Evolutionary conservation across 2,888 invertebrate genomes (phyloP).

Genomic region (Nineta flava): DNA sequence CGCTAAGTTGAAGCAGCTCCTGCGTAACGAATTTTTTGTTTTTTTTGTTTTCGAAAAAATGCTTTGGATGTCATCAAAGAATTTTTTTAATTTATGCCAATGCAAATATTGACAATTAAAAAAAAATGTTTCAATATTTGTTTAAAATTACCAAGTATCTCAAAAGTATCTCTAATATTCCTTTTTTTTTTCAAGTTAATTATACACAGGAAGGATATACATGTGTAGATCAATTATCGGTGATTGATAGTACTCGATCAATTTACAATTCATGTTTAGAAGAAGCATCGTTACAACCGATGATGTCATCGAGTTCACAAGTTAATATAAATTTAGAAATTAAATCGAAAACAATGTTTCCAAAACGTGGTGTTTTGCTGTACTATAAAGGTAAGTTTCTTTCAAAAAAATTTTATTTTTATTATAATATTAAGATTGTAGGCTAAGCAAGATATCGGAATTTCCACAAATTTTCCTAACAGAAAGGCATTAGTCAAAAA

Average conservation of each 20-base stretch:
- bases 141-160: background rate
- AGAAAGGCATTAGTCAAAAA: too few relatives aligned
- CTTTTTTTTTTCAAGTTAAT: background rate
- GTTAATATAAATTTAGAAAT: conserved; percentile 30
- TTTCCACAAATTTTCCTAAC: too few relatives aligned
- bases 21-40: too few relatives aligned
- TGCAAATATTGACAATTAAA: background rate
- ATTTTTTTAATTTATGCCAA: background rate
- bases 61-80: background rate
- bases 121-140: background rate
- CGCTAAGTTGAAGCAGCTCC: too few relatives aligned
- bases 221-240: conserved; percentile 36
- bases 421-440: too few relatives aligned
- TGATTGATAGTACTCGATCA: conserved; percentile 32
- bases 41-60: too few relatives aligned
- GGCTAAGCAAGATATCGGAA: too few relatives aligned
- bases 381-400: conserved; percentile 42
- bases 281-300: conserved; percentile 31
- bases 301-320: conserved; percentile 31
- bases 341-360: conserved; percentile 33
- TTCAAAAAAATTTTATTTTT: background rate
- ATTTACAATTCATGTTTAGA: conserved; percentile 38
- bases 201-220: conserved; percentile 20
- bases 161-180: too few relatives aligned
- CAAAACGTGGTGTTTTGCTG: conserved; percentile 45